Conservation (phyloP, 2,888 invertebrate species). For the Myopa testacea region DNA sequence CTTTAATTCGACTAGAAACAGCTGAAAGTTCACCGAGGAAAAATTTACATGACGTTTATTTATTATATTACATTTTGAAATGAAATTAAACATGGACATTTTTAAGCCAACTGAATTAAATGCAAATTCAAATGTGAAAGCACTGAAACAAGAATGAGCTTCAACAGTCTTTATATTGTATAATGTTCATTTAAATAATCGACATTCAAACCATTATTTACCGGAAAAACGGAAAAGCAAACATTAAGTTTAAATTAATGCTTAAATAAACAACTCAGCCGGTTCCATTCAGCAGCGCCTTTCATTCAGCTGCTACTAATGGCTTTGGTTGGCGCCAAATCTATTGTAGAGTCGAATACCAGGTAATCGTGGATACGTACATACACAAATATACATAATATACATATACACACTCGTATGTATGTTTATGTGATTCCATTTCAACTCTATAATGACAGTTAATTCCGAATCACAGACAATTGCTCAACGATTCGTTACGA, state of each 20-base stretch:
- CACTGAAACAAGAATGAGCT: no score
- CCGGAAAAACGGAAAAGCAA: neutral
- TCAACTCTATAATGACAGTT: constrained; percentile 6
- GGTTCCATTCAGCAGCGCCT: neutral
- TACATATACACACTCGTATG: no score
- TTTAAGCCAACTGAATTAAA: no score
- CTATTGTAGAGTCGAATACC: no score
- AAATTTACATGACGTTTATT: no score
- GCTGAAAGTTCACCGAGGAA: no score
- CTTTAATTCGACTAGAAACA: no score
- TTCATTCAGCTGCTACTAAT: neutral
- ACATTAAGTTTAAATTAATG: neutral
- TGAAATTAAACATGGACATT: neutral
- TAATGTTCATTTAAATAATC: no score
- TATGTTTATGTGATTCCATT: neutral
- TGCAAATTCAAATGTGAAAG: no score
- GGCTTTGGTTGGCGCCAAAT: neutral
- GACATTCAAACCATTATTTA: neutral
- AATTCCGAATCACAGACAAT: constrained; percentile 14
- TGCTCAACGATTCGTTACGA: neutral
- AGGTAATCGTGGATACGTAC: neutral
- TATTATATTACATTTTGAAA: neutral
- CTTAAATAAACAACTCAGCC: neutral
- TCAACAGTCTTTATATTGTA: no score
- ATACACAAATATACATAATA: neutral